Conservation (phyloP, 2,113 vertebrate genomes). For the Colistium nudipinnis region DNA sequence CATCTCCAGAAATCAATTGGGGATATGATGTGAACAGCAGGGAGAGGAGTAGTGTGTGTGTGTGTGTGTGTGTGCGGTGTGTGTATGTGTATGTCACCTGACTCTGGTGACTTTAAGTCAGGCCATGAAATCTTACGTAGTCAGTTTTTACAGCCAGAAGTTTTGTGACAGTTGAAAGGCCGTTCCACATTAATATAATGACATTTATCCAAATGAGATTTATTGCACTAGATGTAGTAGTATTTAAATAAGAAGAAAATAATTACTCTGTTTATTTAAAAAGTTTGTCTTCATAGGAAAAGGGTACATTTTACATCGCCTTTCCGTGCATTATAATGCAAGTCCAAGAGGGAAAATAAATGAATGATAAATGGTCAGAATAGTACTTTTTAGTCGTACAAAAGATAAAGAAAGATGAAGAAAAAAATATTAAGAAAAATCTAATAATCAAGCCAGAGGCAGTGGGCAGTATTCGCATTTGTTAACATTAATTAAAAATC, state of each 20-base stretch:
- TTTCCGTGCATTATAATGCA: too few relatives aligned
- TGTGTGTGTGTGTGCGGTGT: too few relatives aligned
- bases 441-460: too few relatives aligned
- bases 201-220: not conserved
- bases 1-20: constrained; percentile 51
- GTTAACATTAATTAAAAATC: too few relatives aligned
- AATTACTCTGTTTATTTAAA: not conserved
- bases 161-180: constrained; percentile 33
- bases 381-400: too few relatives aligned
- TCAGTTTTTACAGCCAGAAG: not conserved
- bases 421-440: too few relatives aligned
- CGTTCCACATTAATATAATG: not conserved
- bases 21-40: constrained; percentile 18
- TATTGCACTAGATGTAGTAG: not conserved
- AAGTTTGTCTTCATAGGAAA: too few relatives aligned
- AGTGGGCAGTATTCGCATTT: too few relatives aligned
- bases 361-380: too few relatives aligned
- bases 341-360: too few relatives aligned
- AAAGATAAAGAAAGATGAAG: too few relatives aligned
- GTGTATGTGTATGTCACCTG: not conserved
- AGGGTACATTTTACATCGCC: too few relatives aligned
- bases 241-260: not conserved
- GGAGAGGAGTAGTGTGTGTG: not conserved
- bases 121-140: not conserved
- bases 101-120: not conserved